These are phyloP conservation scores for Dicrostonyx torquatus DNA, from an alignment of 2,797 vertebrate species.

Conservation along the genomic window DNA sequence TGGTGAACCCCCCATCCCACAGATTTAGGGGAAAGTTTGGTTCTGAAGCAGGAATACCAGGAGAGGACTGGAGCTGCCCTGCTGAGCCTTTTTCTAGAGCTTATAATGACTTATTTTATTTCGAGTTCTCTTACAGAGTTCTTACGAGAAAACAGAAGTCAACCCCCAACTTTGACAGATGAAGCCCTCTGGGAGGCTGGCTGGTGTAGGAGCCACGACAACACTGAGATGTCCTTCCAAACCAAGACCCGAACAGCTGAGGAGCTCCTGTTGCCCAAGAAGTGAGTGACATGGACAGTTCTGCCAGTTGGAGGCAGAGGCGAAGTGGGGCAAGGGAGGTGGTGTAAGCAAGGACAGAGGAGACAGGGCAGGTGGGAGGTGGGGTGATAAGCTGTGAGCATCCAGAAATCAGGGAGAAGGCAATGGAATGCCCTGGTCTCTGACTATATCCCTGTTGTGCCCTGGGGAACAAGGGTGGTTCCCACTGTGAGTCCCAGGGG, in stretches of 20 bases:
- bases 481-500: background rate
- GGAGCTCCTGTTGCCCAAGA: slow-evolving; percentile 84
- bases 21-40: background rate
- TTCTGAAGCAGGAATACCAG: slow-evolving; percentile 21
- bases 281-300: slow-evolving; percentile 76
- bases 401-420: slow-evolving; percentile 64
- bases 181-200: slow-evolving; percentile 68
- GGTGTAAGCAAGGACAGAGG: slow-evolving; percentile 67
- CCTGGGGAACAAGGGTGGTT: background rate
- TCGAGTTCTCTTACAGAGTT: slow-evolving; percentile 20
- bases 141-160: slow-evolving; percentile 54
- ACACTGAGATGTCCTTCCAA: slow-evolving; percentile 80
- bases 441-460: background rate
- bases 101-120: slow-evolving; percentile 3
- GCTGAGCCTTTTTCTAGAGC: background rate
- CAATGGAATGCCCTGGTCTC: background rate
- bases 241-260: slow-evolving; percentile 85
- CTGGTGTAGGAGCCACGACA: slow-evolving; percentile 31
- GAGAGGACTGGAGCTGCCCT: background rate
- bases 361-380: slow-evolving; percentile 38
- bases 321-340: slow-evolving; percentile 48
- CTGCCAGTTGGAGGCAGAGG: slow-evolving; percentile 74
- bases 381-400: slow-evolving; percentile 67
- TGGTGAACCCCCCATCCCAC: background rate
- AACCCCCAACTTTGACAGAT: slow-evolving; percentile 55